phyloP scores from a whole-genome alignment of 2,888 invertebrate species.

The Habrosyne pyritoides region DNA sequence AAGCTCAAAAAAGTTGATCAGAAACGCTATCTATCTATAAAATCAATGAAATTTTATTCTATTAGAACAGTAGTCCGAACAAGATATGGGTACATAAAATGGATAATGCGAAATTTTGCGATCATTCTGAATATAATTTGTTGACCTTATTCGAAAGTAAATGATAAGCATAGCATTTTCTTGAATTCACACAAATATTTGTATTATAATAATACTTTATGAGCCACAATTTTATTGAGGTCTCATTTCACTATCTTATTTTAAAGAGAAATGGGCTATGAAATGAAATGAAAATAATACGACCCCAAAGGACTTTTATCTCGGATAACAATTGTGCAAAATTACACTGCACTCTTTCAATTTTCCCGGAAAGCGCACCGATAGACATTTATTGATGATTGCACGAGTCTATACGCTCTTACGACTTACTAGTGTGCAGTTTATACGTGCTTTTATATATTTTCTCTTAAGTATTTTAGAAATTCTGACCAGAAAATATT shows the following conservation, averaged over 20 bases:
- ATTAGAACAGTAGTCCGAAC: no score
- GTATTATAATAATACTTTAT: no score
- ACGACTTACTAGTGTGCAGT: constrained; percentile 11
- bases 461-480: neutral
- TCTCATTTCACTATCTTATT: neutral
- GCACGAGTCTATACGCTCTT: constrained; percentile 14
- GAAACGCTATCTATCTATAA: no score
- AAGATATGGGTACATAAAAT: no score
- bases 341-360: constrained; percentile 32
- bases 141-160: no score
- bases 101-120: no score
- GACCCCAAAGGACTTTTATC: constrained; percentile 22
- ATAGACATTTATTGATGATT: constrained; percentile 38
- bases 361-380: constrained; percentile 31
- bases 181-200: no score
- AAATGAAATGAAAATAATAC: neutral
- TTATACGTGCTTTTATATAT: constrained; percentile 10
- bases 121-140: no score
- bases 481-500: neutral
- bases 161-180: no score
- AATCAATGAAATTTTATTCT: no score
- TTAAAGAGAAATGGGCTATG: neutral
- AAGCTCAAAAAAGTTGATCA: no score
- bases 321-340: constrained; percentile 27
- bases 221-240: no score